Evolutionary conservation across 2,797 vertebrate genomes (phyloP), one percentile per base, ranked within the genome.

Genomic region (Channallabes apus): DNA sequence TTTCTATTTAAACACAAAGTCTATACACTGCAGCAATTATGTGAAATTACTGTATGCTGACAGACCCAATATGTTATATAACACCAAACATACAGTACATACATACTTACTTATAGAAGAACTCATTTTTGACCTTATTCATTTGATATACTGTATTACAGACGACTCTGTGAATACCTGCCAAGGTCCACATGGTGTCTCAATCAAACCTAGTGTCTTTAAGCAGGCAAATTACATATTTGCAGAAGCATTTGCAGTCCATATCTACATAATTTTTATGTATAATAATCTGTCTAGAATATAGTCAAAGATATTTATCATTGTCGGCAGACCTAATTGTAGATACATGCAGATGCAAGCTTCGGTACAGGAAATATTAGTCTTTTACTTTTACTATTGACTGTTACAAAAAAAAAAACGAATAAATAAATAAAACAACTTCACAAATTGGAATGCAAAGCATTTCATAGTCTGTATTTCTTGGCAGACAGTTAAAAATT

Each of bases 1-100:
- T 15, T 38, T 24, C 58, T 54, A 73, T 73, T 84, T 27, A 68
- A 59, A 69, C 15, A 78, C 32, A 69, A 84, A 77, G 15, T 29
- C n/a, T 76, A 75, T 8, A 77, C 7, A 8, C n/a, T 65, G 24
- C 35, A 46, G 61, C 24, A 46, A 64, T 80, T 46, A 46, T 27
- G 24, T 17, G 12, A 78, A 61, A 61, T 35, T 78, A 46, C 41
- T 9, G 41, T 46, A 78, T 14, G 29, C 56, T 59, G 76, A 62
- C 22, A 4, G 11, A 79, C 32, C 41, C 27, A 35, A 2, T n/a
- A 6, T 32, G 24, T 38, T 3, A 41, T 46, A 35, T 20, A 24
- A 62, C 24, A 46, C 77, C 64, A n/a, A 17, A 38, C 38, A 38
- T 38, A 38, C 38, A 5, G 32, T 35, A 35, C 32, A 35, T 38